Evolutionary conservation across 2,113 vertebrate genomes (phyloP).

Genomic region (Lethenteron camtschaticum): DNA sequence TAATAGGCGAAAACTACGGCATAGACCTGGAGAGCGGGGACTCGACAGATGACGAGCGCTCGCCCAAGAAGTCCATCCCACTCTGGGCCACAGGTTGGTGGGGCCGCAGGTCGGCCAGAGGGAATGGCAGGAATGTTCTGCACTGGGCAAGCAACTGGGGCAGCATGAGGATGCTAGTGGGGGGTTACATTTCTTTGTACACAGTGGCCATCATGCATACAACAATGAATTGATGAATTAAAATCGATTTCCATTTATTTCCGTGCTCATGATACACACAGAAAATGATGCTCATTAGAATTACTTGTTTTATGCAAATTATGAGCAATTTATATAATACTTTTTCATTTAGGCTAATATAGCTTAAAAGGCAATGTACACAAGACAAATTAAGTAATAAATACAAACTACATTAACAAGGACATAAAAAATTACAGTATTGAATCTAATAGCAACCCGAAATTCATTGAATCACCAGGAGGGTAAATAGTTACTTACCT

Average conservation of each 20-base stretch:
- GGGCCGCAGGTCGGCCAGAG: neutral
- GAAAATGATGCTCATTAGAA: too few relatives aligned
- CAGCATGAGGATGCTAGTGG: neutral
- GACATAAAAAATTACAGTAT: too few relatives aligned
- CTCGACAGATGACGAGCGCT: neutral
- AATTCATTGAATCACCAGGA: too few relatives aligned
- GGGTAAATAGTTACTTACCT: too few relatives aligned
- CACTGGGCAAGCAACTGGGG: neutral
- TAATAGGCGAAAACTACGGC: neutral
- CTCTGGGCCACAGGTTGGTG: slow-evolving; percentile 4
- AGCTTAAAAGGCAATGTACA: too few relatives aligned
- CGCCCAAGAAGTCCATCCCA: neutral
- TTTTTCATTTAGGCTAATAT: too few relatives aligned
- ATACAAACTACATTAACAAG: too few relatives aligned
- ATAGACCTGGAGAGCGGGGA: neutral
- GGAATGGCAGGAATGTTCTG: neutral
- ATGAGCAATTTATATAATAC: too few relatives aligned
- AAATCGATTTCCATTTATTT: neutral
- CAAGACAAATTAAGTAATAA: too few relatives aligned
- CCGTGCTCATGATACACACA: neutral
- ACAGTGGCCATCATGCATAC: neutral
- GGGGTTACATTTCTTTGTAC: neutral
- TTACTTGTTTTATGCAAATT: too few relatives aligned
- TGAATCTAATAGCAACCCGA: too few relatives aligned
- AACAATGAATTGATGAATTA: neutral